These are phyloP conservation scores for Oreochromis spilurus DNA, from an alignment of 2,113 vertebrate genomes.

Conservation along the genomic window DNA sequence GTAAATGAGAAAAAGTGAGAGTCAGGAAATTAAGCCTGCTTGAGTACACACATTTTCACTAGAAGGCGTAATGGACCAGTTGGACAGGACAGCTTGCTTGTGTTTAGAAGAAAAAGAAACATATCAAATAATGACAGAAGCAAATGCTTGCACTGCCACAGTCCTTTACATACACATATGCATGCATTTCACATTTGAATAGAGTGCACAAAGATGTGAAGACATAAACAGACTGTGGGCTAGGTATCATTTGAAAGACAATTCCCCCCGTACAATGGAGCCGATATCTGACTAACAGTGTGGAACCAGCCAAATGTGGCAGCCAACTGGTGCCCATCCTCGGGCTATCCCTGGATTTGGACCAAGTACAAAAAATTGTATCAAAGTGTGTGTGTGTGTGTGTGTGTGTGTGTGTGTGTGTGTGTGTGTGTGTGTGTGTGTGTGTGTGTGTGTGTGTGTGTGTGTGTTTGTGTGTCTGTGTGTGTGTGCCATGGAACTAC, in stretches of 20 bases:
- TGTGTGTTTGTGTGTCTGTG: background rate
- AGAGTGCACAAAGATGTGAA: background rate
- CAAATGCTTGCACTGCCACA: background rate
- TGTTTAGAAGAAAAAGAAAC: conserved; percentile 36
- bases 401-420: background rate
- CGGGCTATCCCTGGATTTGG: conserved; percentile 67
- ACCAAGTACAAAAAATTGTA: conserved; percentile 51
- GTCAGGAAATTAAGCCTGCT: conserved; percentile 55
- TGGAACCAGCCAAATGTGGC: conserved; percentile 74
- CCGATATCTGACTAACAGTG: conserved; percentile 72
- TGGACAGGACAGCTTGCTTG: conserved; percentile 69
- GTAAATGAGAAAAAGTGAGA: conserved; percentile 17
- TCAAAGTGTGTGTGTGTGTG: conserved; percentile 1
- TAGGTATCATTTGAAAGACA: conserved; percentile 68
- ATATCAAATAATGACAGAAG: conserved; percentile 44
- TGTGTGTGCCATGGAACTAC: background rate
- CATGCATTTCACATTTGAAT: conserved; percentile 1
- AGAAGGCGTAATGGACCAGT: conserved; percentile 63
- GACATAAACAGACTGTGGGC: conserved; percentile 1
- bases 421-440: background rate
- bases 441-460: background rate
- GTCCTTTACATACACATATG: background rate
- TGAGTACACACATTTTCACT: conserved; percentile 36
- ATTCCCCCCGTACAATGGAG: conserved; percentile 63
- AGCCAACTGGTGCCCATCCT: conserved; percentile 74